Evolutionary conservation across 2,113 vertebrate species (phyloP).

Genomic region (Balaenoptera acutorostrata): DNA sequence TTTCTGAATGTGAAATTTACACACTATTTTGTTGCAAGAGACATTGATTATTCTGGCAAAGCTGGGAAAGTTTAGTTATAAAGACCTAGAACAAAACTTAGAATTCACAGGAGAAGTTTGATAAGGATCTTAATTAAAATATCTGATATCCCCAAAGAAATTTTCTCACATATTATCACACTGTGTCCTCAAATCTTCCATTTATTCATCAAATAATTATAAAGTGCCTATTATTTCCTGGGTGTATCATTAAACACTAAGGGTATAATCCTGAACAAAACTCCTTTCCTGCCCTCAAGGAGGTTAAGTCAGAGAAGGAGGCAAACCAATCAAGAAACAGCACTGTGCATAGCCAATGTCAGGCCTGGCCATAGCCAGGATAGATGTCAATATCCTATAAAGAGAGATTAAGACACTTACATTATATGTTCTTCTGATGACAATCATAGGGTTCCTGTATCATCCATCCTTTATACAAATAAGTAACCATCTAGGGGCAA

Average conservation of each 20-base stretch:
- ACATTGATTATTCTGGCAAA: background rate
- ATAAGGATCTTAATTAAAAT: background rate
- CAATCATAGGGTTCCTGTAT: background rate
- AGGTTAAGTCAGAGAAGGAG: background rate
- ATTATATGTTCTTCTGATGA: background rate
- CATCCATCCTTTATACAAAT: background rate
- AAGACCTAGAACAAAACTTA: background rate
- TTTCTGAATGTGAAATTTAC: background rate
- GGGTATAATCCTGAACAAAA: background rate
- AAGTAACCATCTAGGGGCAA: background rate
- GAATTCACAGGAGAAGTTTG: background rate
- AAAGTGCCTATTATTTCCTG: background rate
- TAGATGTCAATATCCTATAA: background rate
- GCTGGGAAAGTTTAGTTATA: background rate
- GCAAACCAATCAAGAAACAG: background rate
- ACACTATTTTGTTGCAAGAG: background rate
- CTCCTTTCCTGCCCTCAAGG: background rate
- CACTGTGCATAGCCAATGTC: background rate
- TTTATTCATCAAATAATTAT: background rate
- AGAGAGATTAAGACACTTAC: background rate
- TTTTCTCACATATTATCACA: background rate
- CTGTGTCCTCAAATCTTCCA: background rate
- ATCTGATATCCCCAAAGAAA: background rate
- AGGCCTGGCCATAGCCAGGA: background rate
- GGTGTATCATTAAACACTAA: background rate